These are phyloP conservation scores for Patiria miniata DNA, from an alignment of 35 echinoderm and acorn worm genomes.

Conservation along the genomic window DNA sequence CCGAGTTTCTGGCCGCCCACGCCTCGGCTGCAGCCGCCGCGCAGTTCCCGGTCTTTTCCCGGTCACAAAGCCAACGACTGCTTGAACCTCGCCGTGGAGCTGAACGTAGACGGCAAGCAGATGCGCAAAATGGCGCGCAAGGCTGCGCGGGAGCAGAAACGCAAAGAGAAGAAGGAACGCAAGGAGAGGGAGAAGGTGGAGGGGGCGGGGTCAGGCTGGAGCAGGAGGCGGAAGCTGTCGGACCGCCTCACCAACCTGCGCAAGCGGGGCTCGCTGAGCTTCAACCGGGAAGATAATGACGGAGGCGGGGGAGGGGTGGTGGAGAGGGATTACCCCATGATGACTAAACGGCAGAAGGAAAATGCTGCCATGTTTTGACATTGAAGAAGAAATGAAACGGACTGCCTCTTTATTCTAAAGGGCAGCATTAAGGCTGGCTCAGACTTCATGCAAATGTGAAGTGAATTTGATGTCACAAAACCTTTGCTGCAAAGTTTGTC, in stretches of 20 bases:
- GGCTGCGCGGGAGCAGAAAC: conserved; percentile 43
- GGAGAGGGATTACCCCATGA: conserved; percentile 27
- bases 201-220: neutral
- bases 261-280: conserved; percentile 7
- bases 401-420: too few species aligned
- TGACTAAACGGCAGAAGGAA: conserved; percentile 50
- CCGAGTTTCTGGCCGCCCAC: neutral
- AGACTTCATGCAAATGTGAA: too few species aligned
- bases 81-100: conserved; percentile 50
- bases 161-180: conserved; percentile 38
- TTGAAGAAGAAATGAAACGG: too few species aligned
- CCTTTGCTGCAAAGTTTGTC: too few species aligned
- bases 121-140: conserved; percentile 65
- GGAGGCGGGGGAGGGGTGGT: neutral
- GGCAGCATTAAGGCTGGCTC: too few species aligned
- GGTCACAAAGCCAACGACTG: conserved; percentile 67
- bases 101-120: conserved; percentile 51
- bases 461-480: too few species aligned
- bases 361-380: conserved; percentile 73
- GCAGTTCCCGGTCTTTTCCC: conserved; percentile 66
- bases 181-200: conserved; percentile 26
- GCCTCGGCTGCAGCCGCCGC: conserved; percentile 1
- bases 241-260: conserved; percentile 3
- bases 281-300: conserved; percentile 2
- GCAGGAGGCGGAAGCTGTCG: conserved; percentile 26